Base-by-base conservation (phyloP, 2,797 vertebrate genomes). In the Pempheris klunzingeri region DNA sequence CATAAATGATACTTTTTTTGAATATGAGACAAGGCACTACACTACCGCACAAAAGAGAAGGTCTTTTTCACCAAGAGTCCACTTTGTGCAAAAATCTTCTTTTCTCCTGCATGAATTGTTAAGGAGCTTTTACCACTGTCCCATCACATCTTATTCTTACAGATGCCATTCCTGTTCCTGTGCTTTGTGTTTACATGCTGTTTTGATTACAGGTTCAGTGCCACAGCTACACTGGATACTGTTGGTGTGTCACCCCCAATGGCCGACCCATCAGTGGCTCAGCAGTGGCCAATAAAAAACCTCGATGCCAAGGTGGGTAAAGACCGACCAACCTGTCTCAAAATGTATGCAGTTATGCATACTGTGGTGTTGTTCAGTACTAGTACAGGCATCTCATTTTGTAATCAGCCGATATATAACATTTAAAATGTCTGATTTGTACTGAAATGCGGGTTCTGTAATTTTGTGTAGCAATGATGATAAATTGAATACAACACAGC, bases 201-300 rank as follows among this genome's bases (percentile, higher is more conserved):
- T 79, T 41, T 78, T 41, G 22, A 39, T 85, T 71, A 30, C 92
- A 99, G 98, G 96, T 99, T 80, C 98, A 99, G 90, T 99, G 98
- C 84, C 98, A 99, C 81, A 99, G 98, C 91, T 99, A 97, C 92
- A 99, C 98, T 2, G 98, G 98, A 36, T 99, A 99, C 90, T 99
- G 98, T 82, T 99, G 98, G 98, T 99, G 98, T 44, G 98, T 99
- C 74, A 98, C 96, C 0, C 96, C 97, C 64, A 97, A 96, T 1
- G 98, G 98, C 4, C 94, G 97, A 61, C 98, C 98, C 12, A 96
- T 99, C 92, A 98, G 97, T 5, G 98, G 98, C 83, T 98, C 98
- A 8, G 97, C 98, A 1, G 98, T 98, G 87, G 97, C 97, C 85
- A 98, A 98, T 94, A 99, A 99, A 94, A 99, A 97, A 34, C 98